Conservation (phyloP, 37 sponge, comb jelly and placozoan species). For the Ianthella basta region DNA sequence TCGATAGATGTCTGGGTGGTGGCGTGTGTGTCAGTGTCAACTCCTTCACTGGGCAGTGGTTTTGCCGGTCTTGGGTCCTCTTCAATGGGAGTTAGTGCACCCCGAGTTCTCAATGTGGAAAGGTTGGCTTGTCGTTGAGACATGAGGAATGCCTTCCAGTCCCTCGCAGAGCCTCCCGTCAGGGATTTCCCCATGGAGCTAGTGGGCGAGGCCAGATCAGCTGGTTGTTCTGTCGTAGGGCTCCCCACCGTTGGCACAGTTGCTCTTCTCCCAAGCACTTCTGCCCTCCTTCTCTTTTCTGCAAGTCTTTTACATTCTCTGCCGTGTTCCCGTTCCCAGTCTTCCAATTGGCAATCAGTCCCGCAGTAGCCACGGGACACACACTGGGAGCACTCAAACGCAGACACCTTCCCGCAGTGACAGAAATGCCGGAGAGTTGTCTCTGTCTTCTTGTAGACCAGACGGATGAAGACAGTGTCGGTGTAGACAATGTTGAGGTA, state of each 20-base stretch:
- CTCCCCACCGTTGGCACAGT: background rate
- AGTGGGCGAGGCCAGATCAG: background rate
- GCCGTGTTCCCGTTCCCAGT: slow-evolving; percentile 76
- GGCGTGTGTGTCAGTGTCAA: background rate
- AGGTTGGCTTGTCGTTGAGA: background rate
- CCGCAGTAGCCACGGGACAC: slow-evolving; percentile 77
- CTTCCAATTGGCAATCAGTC: slow-evolving; percentile 66
- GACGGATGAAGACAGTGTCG: slow-evolving; percentile 57
- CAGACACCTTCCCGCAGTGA: slow-evolving; percentile 76
- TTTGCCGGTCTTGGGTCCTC: background rate
- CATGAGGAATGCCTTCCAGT: slow-evolving; percentile 8
- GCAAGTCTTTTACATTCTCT: slow-evolving; percentile 64
- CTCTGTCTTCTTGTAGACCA: slow-evolving; percentile 33
- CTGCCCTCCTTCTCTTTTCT: slow-evolving; percentile 70
- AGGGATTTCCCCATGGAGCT: background rate
- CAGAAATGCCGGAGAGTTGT: slow-evolving; percentile 69
- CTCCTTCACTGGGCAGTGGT: background rate
- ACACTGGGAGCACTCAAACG: slow-evolving; percentile 85
- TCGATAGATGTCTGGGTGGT: background rate
- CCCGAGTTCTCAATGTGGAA: background rate
- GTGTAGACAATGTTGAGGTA: slow-evolving; percentile 80
- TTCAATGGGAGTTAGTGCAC: slow-evolving; percentile 34
- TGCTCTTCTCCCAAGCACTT: slow-evolving; percentile 42
- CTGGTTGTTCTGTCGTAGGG: background rate
- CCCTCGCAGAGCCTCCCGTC: background rate